Percentiles rank a stretch among this genome's conserved stretches.
Evolutionary conservation across 1,140 invertebrate genomes (phyloP).

Genomic region (Holotrichia oblita): DNA sequence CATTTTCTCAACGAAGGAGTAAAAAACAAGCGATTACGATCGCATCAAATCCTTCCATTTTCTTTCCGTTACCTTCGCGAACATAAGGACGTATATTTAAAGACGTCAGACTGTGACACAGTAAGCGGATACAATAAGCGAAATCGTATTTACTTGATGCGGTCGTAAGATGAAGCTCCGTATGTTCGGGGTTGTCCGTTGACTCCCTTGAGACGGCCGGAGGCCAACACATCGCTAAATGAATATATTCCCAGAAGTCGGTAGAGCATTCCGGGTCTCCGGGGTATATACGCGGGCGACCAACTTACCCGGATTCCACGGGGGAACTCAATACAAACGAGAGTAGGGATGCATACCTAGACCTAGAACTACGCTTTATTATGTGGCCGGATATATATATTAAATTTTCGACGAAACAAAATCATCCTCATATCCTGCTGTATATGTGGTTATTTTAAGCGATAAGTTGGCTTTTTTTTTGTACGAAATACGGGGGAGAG

Average conservation of each 20-base stretch:
- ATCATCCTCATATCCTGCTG: no score
- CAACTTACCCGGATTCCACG: not conserved
- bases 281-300: not conserved
- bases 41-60: no score
- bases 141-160: not conserved
- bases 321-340: not conserved
- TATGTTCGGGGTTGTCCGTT: not conserved
- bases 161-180: not conserved
- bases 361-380: not conserved
- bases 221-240: not conserved
- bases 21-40: no score
- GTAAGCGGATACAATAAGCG: not conserved
- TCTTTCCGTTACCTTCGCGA: no score
- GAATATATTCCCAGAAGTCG: conserved; percentile 1
- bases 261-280: not conserved
- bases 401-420: not conserved
- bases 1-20: no score
- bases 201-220: not conserved
- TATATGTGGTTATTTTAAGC: no score
- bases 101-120: not conserved
- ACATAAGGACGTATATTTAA: not conserved
- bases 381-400: not conserved
- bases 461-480: no score
- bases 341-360: not conserved
- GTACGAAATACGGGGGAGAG: no score